phyloP scores from a whole-genome alignment of 2,113 vertebrate genomes.

The Columba janthina region DNA sequence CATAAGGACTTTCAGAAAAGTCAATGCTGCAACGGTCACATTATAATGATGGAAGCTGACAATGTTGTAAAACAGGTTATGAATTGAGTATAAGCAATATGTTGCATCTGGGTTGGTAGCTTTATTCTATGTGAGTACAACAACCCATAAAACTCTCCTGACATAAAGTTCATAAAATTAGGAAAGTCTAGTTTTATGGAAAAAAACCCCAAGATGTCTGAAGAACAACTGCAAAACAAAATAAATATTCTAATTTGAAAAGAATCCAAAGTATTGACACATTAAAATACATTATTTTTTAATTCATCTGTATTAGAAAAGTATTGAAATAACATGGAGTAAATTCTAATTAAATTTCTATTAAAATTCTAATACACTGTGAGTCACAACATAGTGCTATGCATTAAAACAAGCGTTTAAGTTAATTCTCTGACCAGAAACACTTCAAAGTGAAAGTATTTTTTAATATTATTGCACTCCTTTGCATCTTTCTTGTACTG shows the following conservation, averaged over 20 bases:
- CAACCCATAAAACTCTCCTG: background rate
- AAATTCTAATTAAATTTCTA: no score
- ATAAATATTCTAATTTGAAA: background rate
- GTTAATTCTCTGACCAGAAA: background rate
- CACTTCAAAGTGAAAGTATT: background rate
- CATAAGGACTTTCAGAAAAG: background rate
- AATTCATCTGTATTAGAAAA: background rate
- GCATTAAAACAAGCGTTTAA: background rate
- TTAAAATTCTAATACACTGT: background rate
- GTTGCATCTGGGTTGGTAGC: background rate
- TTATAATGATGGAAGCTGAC: background rate
- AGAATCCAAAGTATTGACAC: background rate
- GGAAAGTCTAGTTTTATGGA: background rate
- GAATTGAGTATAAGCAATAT: background rate
- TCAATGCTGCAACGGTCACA: background rate
- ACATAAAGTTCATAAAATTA: background rate
- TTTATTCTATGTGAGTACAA: background rate
- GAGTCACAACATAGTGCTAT: background rate
- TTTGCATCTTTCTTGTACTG: background rate
- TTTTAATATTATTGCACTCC: background rate
- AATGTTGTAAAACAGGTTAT: background rate
- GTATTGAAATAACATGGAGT: background rate
- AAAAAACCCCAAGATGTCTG: background rate
- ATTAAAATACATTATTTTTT: background rate
- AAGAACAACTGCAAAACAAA: background rate